Percentiles rank a stretch among this genome's conserved stretches.
Conservation (phyloP, 2,113 vertebrate genomes). For the Lampris megalopsis region DNA sequence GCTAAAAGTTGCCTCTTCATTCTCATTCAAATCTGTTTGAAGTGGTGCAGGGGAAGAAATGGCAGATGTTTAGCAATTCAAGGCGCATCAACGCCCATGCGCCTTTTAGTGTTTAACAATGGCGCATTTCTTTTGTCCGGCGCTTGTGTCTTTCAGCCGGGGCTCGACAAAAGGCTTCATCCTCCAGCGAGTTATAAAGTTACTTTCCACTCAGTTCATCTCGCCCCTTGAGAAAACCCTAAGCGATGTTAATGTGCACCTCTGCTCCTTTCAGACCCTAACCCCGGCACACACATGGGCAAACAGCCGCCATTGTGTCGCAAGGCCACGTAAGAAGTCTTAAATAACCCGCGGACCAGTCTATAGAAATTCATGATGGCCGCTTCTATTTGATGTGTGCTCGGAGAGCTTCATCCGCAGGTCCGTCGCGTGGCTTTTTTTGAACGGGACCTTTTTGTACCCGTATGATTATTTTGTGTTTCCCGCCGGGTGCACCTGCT, state of each 20-base stretch:
- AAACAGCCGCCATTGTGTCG: slow-evolving; percentile 80
- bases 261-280: slow-evolving; percentile 80
- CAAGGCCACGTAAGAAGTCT: slow-evolving; percentile 81
- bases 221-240: slow-evolving; percentile 83
- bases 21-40: slow-evolving; percentile 81
- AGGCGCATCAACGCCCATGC: slow-evolving; percentile 81
- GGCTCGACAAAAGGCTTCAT: slow-evolving; percentile 81
- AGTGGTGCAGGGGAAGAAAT: slow-evolving; percentile 81
- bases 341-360: slow-evolving; percentile 83
- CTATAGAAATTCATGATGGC: slow-evolving; percentile 86
- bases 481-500: slow-evolving; percentile 53
- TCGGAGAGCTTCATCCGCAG: slow-evolving; percentile 69
- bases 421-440: slow-evolving; percentile 79
- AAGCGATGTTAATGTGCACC: slow-evolving; percentile 87
- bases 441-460: slow-evolving; percentile 45
- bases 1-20: slow-evolving; percentile 62
- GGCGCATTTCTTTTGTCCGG: slow-evolving; percentile 78
- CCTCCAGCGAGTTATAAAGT: slow-evolving; percentile 88
- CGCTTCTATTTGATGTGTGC: slow-evolving; percentile 78
- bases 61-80: slow-evolving; percentile 89
- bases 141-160: slow-evolving; percentile 81
- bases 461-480: slow-evolving; percentile 27
- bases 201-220: slow-evolving; percentile 88
- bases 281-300: slow-evolving; percentile 79
- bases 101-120: slow-evolving; percentile 81